Evolutionary conservation across 2,113 vertebrate species (phyloP).

Genomic region (Hemibagrus wyckioides): DNA sequence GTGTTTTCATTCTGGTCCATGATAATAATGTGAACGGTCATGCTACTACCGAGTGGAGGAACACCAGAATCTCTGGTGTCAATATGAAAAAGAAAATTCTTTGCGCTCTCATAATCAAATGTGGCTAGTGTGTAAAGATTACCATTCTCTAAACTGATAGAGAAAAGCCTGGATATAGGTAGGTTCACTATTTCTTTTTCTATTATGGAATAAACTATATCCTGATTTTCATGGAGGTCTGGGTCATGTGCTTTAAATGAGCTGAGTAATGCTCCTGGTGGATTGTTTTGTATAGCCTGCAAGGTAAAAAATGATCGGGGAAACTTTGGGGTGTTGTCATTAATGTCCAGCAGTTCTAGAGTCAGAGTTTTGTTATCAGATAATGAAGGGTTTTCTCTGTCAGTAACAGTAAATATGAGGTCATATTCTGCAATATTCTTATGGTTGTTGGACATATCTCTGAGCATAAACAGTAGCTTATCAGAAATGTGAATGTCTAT

Average conservation of each 20-base stretch:
- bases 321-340: slow-evolving; percentile 47
- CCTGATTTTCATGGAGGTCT: slow-evolving; percentile 70
- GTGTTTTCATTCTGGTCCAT: slow-evolving; percentile 58
- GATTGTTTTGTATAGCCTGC: slow-evolving; percentile 47
- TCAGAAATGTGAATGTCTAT: not conserved
- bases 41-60: slow-evolving; percentile 51
- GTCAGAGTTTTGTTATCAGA: slow-evolving; percentile 56
- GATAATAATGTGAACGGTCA: slow-evolving; percentile 55
- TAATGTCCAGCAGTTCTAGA: slow-evolving; percentile 46
- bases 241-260: slow-evolving; percentile 64
- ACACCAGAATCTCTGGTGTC: slow-evolving; percentile 55
- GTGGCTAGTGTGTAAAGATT: slow-evolving; percentile 57
- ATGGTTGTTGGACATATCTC: slow-evolving; percentile 16
- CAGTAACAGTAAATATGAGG: slow-evolving; percentile 57
- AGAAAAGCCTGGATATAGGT: slow-evolving; percentile 65
- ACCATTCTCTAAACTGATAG: slow-evolving; percentile 64
- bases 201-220: slow-evolving; percentile 75
- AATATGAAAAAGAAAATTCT: slow-evolving; percentile 54
- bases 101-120: slow-evolving; percentile 58
- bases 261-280: slow-evolving; percentile 47
- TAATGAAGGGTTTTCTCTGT: slow-evolving; percentile 54
- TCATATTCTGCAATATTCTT: slow-evolving; percentile 58
- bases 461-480: slow-evolving; percentile 32
- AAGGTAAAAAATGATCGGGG: slow-evolving; percentile 39
- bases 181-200: slow-evolving; percentile 64